phyloP scores from a whole-genome alignment of 2,888 invertebrate genomes.

The Glyphotaelius pellucidus region DNA sequence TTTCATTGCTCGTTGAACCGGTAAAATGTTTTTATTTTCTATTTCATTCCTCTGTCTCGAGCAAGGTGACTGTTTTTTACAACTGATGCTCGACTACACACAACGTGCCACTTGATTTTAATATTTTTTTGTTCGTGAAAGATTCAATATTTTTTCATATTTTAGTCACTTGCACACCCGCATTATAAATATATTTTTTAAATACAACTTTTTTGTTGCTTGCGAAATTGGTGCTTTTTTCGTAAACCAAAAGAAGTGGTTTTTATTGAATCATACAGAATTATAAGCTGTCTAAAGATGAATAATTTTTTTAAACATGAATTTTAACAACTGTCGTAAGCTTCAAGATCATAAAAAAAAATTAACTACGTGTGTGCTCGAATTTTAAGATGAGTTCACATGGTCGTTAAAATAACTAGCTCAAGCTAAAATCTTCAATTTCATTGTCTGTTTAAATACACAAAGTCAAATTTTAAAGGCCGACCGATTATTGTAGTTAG shows the following conservation, averaged over 20 bases:
- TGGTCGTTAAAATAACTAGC: not conserved
- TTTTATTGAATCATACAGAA: not conserved
- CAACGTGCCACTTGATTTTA: not conserved
- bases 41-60: not conserved
- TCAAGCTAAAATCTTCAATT: not conserved
- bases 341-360: not conserved
- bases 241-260: too few species aligned
- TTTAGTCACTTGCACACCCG: too few species aligned
- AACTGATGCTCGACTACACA: not conserved
- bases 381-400: not conserved
- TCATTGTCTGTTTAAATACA: not conserved
- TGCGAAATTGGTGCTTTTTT: too few species aligned
- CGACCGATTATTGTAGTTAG: not conserved
- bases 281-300: not conserved
- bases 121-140: not conserved
- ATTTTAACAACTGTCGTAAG: not conserved
- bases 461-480: too few species aligned
- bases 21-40: conserved; percentile 12
- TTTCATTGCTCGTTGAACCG: not conserved
- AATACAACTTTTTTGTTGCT: not conserved
- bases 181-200: not conserved
- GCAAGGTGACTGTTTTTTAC: not conserved
- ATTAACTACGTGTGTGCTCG: not conserved
- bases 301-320: too few species aligned
- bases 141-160: too few species aligned